Base-by-base conservation (phyloP, 2,888 invertebrate species). In the Holacanthella duospinosa region DNA sequence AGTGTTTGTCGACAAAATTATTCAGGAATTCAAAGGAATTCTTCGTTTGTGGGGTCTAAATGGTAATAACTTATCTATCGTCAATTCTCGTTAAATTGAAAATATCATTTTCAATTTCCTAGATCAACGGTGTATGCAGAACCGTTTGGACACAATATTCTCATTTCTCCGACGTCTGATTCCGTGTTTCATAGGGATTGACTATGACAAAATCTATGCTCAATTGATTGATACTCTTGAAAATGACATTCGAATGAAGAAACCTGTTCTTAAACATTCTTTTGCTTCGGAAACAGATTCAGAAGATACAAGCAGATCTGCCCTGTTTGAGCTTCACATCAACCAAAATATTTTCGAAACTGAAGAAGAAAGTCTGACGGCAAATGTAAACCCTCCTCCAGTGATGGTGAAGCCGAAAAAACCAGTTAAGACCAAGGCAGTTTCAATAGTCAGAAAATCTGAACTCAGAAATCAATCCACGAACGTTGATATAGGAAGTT, bases 21-120 rank as follows among this genome's bases (percentile, higher is more conserved):
- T 71, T 60, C 19, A 64, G n/a, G 70, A 71, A 28, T 65, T 71
- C 29, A 66, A 69, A 43, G 67, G 62, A 29, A 61, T 68, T 19
- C 48, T 71, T 27, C 65, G 63, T 21, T 56, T 60, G 19, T 71
- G 71, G 71, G 66, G 67, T 3, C 24, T 66, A 2, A 66, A 61
- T 59, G 65, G 71, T 71, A 68, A 61, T 62, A 43, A 43, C 28
- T 28, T 44, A 28, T 29, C 29, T 29, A n/a, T 28, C n/a, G 36
- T 58, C 9, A 44, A 59, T 26, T 26, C n/a, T n/a, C n/a, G n/a
- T n/a, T n/a, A n/a, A n/a, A n/a, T n/a, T n/a, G n/a, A n/a, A n/a
- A n/a, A n/a, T n/a, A n/a, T n/a, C n/a, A n/a, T n/a, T 57, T 19
- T 29, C 16, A 26, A 55, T 26, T 29, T 29, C 24, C 54, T n/a